Conservation (phyloP, 2,797 vertebrate genomes). For the Muraenolepis orangiensis region DNA sequence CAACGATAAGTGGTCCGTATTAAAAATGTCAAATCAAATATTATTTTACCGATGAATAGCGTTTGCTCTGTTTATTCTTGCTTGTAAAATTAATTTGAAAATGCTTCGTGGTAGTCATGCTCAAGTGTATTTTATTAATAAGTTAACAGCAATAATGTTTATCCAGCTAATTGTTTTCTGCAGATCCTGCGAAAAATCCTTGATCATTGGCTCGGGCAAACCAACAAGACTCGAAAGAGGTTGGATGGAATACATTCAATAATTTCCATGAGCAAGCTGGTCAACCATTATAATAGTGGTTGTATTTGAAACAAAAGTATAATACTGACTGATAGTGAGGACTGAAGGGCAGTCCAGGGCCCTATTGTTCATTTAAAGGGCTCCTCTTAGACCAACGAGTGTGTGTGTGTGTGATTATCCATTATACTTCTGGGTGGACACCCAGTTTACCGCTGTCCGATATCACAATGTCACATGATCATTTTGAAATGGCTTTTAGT, state of each 20-base stretch:
- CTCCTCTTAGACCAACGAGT: too few species aligned
- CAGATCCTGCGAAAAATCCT: neutral
- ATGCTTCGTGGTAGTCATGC: neutral
- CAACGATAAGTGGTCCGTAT: too few species aligned
- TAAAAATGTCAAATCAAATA: too few species aligned
- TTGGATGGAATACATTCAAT: neutral
- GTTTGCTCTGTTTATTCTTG: neutral
- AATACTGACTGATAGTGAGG: neutral
- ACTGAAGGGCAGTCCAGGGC: neutral
- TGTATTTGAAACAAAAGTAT: neutral
- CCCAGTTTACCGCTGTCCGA: too few species aligned
- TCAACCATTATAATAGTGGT: neutral
- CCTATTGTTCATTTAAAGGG: neutral
- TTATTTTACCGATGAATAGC: too few species aligned
- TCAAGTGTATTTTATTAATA: neutral
- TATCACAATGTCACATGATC: too few species aligned
- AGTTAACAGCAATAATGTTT: neutral
- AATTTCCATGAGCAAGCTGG: too few species aligned
- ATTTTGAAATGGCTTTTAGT: too few species aligned
- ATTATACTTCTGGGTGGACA: too few species aligned
- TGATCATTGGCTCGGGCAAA: neutral
- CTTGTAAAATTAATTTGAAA: neutral
- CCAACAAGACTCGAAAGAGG: neutral
- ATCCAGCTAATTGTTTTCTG: neutral
- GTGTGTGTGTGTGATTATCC: too few species aligned